Evolutionary conservation across 2,888 invertebrate species (phyloP), one percentile per base, ranked within the genome.

Genomic region (Laspeyria flexula): DNA sequence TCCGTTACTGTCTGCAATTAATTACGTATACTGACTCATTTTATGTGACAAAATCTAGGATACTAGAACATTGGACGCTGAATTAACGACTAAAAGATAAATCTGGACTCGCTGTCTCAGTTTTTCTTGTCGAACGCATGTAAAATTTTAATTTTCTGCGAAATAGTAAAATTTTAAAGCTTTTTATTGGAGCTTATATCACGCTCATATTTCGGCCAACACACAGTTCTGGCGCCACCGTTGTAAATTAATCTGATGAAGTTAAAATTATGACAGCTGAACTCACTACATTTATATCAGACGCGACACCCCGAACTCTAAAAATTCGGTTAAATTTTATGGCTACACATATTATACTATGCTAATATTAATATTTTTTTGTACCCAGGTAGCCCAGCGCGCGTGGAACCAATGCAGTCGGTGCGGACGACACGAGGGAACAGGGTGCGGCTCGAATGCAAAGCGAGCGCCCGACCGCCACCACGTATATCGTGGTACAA

Each of bases 401-500:
- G 86, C 44, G 86, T 91, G 60, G 87, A 88, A 69, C 79, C 80
- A 69, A 88, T 91, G 83, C 81, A 85, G 82, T 82, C 86, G 34
- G 87, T 89, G 74, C 71, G 84, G 55, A 85, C 86, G 64, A 81
- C 83, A 63, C 88, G 90, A 49, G 94, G 94, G 38, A 86, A 88
- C 76, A 87, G 92, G 68, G 91, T 96, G 83, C 92, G 93, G 77
- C 94, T 97, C 75, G 94, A 95, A 74, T 97, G 97, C 85, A 94
- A 94, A 66, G 95, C 96, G 66, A 94, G 93, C 82, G 96, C 96
- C 27, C 94, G 95, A 67, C 97, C 97, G 34, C 94, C 96, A 59
- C 97, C 97, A 21, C 94, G 95, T 66, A 95, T 97, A 70, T 94
- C 95, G 71, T 98, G 97, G 97, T 95, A 94, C 90, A 95, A 95